These are phyloP conservation scores for Odontamblyopus lacepedii DNA, from an alignment of 2,797 vertebrate genomes.

Conservation along the genomic window DNA sequence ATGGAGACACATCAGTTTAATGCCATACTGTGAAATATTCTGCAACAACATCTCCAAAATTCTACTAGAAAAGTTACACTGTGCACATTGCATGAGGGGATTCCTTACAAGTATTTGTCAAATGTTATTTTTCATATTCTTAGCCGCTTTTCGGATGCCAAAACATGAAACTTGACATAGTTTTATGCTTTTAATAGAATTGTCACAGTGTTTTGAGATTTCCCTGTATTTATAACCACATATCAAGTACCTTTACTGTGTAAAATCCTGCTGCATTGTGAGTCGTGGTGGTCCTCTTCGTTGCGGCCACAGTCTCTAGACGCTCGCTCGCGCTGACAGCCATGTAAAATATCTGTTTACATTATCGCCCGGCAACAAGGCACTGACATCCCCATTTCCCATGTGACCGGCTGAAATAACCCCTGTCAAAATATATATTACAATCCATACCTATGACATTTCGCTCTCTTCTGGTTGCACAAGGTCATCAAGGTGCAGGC, in stretches of 20 bases:
- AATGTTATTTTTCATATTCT: no score
- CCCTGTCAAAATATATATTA: slow-evolving; percentile 71
- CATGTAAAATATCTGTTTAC: slow-evolving; percentile 78
- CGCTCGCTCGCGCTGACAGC: slow-evolving; percentile 59
- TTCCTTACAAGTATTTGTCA: no score
- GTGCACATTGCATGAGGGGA: no score
- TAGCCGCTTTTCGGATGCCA: no score
- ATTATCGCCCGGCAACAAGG: slow-evolving; percentile 68
- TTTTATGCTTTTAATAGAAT: no score
- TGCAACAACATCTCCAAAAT: neutral
- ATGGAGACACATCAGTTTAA: neutral
- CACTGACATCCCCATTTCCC: slow-evolving; percentile 71
- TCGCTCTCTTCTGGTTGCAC: slow-evolving; percentile 46
- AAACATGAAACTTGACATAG: no score
- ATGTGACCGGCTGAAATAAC: slow-evolving; percentile 69
- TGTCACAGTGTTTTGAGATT: neutral
- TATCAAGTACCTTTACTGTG: neutral
- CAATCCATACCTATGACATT: slow-evolving; percentile 63
- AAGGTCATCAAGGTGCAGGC: slow-evolving; percentile 57
- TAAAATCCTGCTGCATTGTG: slow-evolving; percentile 27
- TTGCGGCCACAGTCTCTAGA: slow-evolving; percentile 43
- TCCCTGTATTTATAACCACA: slow-evolving; percentile 9
- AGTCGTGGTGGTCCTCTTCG: slow-evolving; percentile 36
- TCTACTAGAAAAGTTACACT: neutral
- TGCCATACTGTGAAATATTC: neutral